Percentiles rank a stretch among this genome's conserved stretches.
Evolutionary conservation across 2,888 invertebrate genomes (phyloP).

Genomic region (Drosophila parthenogenetica): DNA sequence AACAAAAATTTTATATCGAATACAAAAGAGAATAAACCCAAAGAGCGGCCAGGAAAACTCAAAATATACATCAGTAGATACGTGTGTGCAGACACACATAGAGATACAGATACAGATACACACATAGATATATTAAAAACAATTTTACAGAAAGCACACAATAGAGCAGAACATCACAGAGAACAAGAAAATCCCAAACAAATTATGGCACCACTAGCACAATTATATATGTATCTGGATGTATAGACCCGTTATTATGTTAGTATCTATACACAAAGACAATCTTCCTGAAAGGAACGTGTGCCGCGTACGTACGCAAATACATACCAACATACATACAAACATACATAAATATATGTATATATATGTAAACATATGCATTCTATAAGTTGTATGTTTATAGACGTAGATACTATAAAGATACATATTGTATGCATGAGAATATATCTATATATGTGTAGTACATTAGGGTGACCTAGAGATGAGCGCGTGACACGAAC

Average conservation of each 20-base stretch:
- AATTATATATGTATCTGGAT: slow-evolving; percentile 14
- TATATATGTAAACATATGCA: slow-evolving; percentile 15
- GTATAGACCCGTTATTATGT: slow-evolving; percentile 38
- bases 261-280: slow-evolving; percentile 14
- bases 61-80: slow-evolving; percentile 35
- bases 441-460: slow-evolving; percentile 1
- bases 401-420: slow-evolving; percentile 15
- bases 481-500: slow-evolving; percentile 10
- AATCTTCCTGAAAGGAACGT: slow-evolving; percentile 35
- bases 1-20: slow-evolving; percentile 63
- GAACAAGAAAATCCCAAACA: slow-evolving; percentile 52
- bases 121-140: slow-evolving; percentile 47
- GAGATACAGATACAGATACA: slow-evolving; percentile 30
- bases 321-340: not conserved
- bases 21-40: slow-evolving; percentile 38
- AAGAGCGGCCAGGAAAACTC: slow-evolving; percentile 43
- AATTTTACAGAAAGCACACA: slow-evolving; percentile 60
- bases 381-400: slow-evolving; percentile 26
- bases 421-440: slow-evolving; percentile 20
- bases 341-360: slow-evolving; percentile 5
- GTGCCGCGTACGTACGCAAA: slow-evolving; percentile 11
- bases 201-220: slow-evolving; percentile 53
- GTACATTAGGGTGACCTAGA: slow-evolving; percentile 15
- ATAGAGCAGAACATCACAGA: slow-evolving; percentile 44
- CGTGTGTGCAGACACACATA: slow-evolving; percentile 14